Evolutionary conservation across 2,113 vertebrate species (phyloP), one percentile per base, ranked within the genome.

Genomic region (Archilochus colubris): DNA sequence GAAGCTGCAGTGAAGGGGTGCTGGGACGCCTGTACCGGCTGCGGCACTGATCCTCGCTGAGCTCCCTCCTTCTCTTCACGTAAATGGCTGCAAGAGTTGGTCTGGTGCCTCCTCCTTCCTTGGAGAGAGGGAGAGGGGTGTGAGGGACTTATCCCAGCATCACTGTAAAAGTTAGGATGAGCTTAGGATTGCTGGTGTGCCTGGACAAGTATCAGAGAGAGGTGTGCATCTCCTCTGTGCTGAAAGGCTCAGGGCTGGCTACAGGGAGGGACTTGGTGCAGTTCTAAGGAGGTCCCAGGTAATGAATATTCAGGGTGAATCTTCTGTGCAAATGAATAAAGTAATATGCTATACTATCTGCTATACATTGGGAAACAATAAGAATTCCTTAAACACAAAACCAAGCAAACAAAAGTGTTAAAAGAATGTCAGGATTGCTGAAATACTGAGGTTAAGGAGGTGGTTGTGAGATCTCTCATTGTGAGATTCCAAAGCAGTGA

Each of bases 171-270:
- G 15, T 38, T 2, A 25, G 53, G 79, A 12, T 36, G 46, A 14
- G 40, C 36, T 46, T 16, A 27, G 59, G 25, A 33, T 0, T 31
- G 16, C 36, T 43, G 57, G 16, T 7, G 12, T 27, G 36, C n/a
- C 67, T 14, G 82, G 25, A 14, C 30, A 64, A 8, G 31, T 53
- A 10, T 38, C 38, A 4, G n/a, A 30, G 62, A 13, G 46, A 27
- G 48, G 8, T 18, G 36, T 15, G 44, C 36, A 14, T 40, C 28
- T 44, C 0, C 0, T 24, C 20, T 6, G 0, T 25, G 64, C 46
- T 3, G 12, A 13, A 43, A 8, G 33, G 30, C 31, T 27, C 24
- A 30, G 51, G 36, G 14, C 22, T 31, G 73, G 36, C 11, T 28
- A 0, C 6, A 4, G 44, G 58, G 53, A n/a, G 27, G 50, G 50